phyloP scores from a whole-genome alignment of 2,797 vertebrate genomes.

The Halcyon leucocephala region DNA sequence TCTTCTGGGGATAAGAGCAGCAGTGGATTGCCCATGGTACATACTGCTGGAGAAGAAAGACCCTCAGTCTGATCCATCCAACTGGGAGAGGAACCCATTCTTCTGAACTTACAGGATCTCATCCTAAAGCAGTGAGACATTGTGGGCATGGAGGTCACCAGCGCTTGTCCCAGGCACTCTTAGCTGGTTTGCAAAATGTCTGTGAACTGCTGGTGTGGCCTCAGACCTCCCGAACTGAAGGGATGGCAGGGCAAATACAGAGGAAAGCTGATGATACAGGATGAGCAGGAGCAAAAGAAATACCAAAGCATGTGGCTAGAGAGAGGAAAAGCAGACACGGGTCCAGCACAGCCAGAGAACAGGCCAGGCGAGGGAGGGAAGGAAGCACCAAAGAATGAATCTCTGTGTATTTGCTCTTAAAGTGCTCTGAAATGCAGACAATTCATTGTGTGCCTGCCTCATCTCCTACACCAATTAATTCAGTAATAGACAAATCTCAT shows the following conservation, averaged over 20 bases:
- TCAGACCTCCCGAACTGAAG: background rate
- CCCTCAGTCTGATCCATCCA: background rate
- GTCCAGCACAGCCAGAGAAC: background rate
- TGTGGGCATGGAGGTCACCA: background rate
- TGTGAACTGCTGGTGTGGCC: background rate
- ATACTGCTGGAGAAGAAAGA: background rate
- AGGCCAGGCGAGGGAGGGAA: background rate
- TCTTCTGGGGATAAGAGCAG: background rate
- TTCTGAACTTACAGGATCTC: background rate
- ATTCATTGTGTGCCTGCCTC: background rate
- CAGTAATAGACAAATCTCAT: background rate
- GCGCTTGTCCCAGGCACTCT: background rate
- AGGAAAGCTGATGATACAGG: background rate
- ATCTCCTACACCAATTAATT: constrained; percentile 2
- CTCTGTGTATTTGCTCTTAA: background rate
- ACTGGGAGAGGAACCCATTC: background rate
- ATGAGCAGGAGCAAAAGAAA: background rate
- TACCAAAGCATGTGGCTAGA: background rate
- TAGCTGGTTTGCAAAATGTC: background rate
- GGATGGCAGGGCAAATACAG: background rate
- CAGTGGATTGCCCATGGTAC: background rate
- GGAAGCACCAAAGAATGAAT: background rate
- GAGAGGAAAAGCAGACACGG: background rate
- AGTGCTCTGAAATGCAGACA: background rate
- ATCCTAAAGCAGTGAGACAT: background rate